Conservation (phyloP, 2,888 invertebrate genomes). For the Dryococelus australis region DNA sequence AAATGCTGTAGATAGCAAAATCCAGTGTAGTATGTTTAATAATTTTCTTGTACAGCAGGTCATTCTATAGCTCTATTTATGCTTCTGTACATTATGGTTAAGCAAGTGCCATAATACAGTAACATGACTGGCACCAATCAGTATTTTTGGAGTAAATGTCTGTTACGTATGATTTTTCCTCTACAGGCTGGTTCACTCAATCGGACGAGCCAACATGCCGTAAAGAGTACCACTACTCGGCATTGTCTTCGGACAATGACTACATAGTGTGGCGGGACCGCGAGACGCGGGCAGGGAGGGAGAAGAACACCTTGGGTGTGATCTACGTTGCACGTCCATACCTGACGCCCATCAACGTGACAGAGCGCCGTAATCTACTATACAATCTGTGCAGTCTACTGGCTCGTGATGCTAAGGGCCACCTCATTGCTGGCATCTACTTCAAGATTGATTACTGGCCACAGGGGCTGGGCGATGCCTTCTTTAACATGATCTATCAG, state of each 20-base stretch:
- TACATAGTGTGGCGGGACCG: slow-evolving; percentile 88
- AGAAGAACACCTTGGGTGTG: slow-evolving; percentile 67
- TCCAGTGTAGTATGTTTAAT: no score
- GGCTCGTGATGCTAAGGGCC: slow-evolving; percentile 83
- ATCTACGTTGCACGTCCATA: slow-evolving; percentile 83
- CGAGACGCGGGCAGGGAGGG: slow-evolving; percentile 72
- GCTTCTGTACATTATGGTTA: no score
- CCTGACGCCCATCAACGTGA: slow-evolving; percentile 81
- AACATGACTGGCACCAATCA: no score
- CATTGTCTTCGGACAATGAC: slow-evolving; percentile 71
- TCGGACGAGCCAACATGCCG: slow-evolving; percentile 77
- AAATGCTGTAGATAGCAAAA: no score
- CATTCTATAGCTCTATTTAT: no score
- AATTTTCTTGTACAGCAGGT: no score
- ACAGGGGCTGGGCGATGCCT: slow-evolving; percentile 41
- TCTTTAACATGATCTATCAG: slow-evolving; percentile 81
- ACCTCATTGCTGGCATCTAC: slow-evolving; percentile 83
- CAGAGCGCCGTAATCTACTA: slow-evolving; percentile 87
- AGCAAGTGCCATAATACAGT: no score
- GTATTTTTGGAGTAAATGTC: neutral
- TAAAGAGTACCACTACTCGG: slow-evolving; percentile 85
- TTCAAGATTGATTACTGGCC: slow-evolving; percentile 72
- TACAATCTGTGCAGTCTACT: slow-evolving; percentile 78
- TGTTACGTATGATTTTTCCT: neutral
- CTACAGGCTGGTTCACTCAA: slow-evolving; percentile 81